Evolutionary conservation across 2,113 vertebrate genomes (phyloP), one percentile per base, ranked within the genome.

Genomic region (Taxidea taxus): DNA sequence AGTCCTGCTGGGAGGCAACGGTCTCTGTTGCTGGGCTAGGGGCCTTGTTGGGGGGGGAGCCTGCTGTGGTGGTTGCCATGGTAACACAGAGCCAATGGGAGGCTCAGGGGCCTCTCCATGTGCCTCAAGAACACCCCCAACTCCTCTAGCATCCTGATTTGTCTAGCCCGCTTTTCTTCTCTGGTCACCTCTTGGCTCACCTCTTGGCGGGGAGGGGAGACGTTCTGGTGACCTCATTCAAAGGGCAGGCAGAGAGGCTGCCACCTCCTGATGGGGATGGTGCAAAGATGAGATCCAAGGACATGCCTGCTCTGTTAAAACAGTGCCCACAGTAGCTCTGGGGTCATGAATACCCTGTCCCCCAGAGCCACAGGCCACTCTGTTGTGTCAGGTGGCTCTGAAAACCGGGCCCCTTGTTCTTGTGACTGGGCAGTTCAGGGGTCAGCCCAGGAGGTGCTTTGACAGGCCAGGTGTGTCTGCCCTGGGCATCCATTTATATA

Each of bases 341-440:
- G 80, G 56, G 81, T 92, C 70, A 64, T 37, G 10, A 91, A 42
- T 82, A 54, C n/a, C 18, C 37, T 70, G 27, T 74, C 84, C 86
- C 87, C 78, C 56, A 89, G 75, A 93, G 94, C 80, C 58, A 39
- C 5, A 25, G 54, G 12, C 14, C 16, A 12, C n/a, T 93, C 23
- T 49, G 10, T 92, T n/a, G 44, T 81, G 20, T 80, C 54, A 77
- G 25, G 74, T 39, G 77, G 81, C 66, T 90, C 60, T 93, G 60
- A 72, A 87, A 82, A 94, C 49, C 2, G 54, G 54, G 78, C 39
- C 74, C 66, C 60, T 74, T 1, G 78, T 96, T 88, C 58, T 47
- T 82, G 91, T 93, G 93, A 91, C 42, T 20, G 89, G 89, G 56
- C 47, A 92, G 96, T 34, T 87, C 62, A 84, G 68, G 51, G 27